A percentile compares a stretch with the other conserved stretches of the same genome.
phyloP scores from a whole-genome alignment of 1,140 invertebrate species.

The Diuraphis noxia region DNA sequence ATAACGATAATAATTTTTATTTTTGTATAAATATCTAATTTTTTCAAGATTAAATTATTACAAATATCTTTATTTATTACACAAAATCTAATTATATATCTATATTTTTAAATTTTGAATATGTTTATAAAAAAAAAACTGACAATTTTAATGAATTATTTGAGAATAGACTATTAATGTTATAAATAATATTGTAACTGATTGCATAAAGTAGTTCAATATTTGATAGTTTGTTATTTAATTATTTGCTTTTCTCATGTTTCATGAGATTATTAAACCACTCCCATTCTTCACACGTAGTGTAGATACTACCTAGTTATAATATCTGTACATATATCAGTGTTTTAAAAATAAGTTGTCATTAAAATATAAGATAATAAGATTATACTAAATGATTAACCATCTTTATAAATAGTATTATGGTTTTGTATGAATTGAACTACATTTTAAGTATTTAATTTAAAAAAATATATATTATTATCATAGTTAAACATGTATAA shows the following conservation, averaged over 20 bases:
- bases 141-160: not conserved
- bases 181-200: not conserved
- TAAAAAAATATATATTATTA: no score
- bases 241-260: not conserved
- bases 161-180: not conserved
- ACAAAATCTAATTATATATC: no score
- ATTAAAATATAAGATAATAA: not conserved
- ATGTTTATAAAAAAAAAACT: not conserved
- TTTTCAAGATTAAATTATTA: no score
- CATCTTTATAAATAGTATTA: not conserved
- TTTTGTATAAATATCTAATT: no score
- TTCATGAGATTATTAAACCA: not conserved
- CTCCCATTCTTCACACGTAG: constrained; percentile 14
- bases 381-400: not conserved
- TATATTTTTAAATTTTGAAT: not conserved
- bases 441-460: not conserved
- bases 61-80: no score
- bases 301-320: not conserved
- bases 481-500: no score
- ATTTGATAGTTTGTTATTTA: not conserved
- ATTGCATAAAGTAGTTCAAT: not conserved
- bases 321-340: not conserved
- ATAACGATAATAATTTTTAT: no score
- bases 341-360: not conserved
- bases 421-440: not conserved